phyloP scores from a whole-genome alignment of 1,140 invertebrate genomes.

The Marisa cornuarietis region DNA sequence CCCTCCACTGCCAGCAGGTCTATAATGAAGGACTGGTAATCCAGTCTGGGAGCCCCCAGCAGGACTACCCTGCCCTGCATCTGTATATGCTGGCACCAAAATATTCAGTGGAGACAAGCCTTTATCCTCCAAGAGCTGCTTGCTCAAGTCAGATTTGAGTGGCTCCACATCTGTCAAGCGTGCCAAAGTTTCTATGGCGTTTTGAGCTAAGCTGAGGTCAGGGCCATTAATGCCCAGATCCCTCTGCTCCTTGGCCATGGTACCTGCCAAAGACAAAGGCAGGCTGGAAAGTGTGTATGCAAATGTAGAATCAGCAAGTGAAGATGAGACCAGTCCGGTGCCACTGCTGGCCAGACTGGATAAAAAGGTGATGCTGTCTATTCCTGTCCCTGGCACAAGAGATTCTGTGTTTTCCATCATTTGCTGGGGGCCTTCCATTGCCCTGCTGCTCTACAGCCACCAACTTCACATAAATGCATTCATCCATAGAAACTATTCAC shows the following conservation, averaged over 20 bases:
- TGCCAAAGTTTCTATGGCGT: slow-evolving; percentile 23
- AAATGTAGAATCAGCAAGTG: slow-evolving; percentile 9
- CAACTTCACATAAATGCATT: background rate
- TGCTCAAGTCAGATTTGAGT: slow-evolving; percentile 18
- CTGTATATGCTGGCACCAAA: slow-evolving; percentile 53
- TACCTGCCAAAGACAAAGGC: slow-evolving; percentile 14
- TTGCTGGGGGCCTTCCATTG: slow-evolving; percentile 17
- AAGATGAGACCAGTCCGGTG: slow-evolving; percentile 3
- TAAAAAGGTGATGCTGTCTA: slow-evolving; percentile 13
- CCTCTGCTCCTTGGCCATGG: slow-evolving; percentile 26
- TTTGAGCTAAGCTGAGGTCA: slow-evolving; percentile 13
- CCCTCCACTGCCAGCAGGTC: slow-evolving; percentile 49
- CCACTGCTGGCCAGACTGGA: slow-evolving; percentile 10
- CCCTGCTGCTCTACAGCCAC: slow-evolving; percentile 6
- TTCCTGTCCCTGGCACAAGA: slow-evolving; percentile 3
- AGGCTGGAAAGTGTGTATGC: slow-evolving; percentile 15
- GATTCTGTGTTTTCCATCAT: slow-evolving; percentile 21
- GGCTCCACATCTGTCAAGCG: slow-evolving; percentile 27
- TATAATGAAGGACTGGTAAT: slow-evolving; percentile 44
- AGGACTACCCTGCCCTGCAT: slow-evolving; percentile 57
- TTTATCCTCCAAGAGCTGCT: slow-evolving; percentile 43
- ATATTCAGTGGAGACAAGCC: slow-evolving; percentile 57
- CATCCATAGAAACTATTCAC: background rate
- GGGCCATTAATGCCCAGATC: slow-evolving; percentile 17
- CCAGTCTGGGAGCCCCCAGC: slow-evolving; percentile 38